A percentile compares a stretch with the other conserved stretches of the same genome.
Conservation (phyloP, 2,888 invertebrate genomes). For the Galerucella nymphaeae region DNA sequence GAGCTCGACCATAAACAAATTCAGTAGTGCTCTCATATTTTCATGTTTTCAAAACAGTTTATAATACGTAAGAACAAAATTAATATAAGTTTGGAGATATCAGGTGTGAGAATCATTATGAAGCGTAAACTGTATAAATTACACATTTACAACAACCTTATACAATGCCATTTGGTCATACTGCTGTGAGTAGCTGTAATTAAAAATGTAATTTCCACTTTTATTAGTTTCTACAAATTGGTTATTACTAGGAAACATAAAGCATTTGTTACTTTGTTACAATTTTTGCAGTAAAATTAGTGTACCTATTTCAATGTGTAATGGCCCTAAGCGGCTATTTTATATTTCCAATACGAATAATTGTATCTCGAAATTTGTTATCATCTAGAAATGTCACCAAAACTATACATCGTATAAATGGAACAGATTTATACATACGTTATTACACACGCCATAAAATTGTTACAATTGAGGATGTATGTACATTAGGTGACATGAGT, state of each 20-base stretch:
- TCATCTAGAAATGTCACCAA: neutral
- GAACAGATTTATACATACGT: neutral
- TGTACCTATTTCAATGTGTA: conserved; percentile 7
- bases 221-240: conserved; percentile 59
- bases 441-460: neutral
- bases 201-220: conserved; percentile 58
- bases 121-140: conserved; percentile 23
- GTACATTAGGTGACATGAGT: neutral
- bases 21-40: neutral
- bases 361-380: conserved; percentile 5
- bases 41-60: neutral
- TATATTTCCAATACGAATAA: conserved; percentile 13
- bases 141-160: conserved; percentile 41
- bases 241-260: conserved; percentile 41
- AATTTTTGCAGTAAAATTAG: conserved; percentile 17
- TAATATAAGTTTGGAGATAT: neutral
- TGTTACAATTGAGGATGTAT: neutral
- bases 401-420: neutral
- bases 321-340: neutral
- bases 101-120: conserved; percentile 3
- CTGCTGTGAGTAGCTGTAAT: conserved; percentile 57
- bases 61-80: neutral
- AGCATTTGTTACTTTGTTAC: conserved; percentile 48
- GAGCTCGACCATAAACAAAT: neutral
- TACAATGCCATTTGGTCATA: conserved; percentile 45